These are phyloP conservation scores for Mnemiopsis leidyi DNA, from an alignment of 37 sponge, comb jelly and placozoan species.

Conservation along the genomic window DNA sequence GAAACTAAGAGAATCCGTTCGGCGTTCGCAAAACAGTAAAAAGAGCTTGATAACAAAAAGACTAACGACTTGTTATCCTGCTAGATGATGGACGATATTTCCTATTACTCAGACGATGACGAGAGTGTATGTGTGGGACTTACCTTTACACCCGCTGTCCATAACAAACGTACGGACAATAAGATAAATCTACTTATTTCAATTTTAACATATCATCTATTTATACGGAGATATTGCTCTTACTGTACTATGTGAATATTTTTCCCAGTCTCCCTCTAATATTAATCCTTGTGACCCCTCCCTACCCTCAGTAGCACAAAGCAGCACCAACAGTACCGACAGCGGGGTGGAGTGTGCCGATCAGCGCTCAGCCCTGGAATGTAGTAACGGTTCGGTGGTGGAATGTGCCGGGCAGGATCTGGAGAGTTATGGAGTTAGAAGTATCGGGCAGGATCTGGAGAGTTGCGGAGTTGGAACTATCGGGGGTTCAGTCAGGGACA, in stretches of 20 bases:
- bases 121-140: constrained; percentile 64
- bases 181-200: background rate
- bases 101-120: constrained; percentile 55
- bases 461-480: too few relatives aligned
- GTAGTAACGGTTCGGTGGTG: background rate
- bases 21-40: too few relatives aligned
- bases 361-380: background rate
- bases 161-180: background rate
- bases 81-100: constrained; percentile 32
- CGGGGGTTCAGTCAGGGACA: too few relatives aligned
- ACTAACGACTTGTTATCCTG: too few relatives aligned
- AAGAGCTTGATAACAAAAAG: too few relatives aligned
- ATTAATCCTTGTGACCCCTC: background rate
- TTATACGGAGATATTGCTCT: too few relatives aligned
- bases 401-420: background rate
- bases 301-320: background rate
- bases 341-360: constrained; percentile 19
- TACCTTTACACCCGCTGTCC: background rate
- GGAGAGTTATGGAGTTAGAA: too few relatives aligned
- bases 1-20: too few relatives aligned
- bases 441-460: too few relatives aligned
- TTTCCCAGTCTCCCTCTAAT: too few relatives aligned
- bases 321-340: constrained; percentile 44
- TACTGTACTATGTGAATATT: too few relatives aligned
- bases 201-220: background rate